Evolutionary conservation across 2,113 vertebrate species (phyloP).

Genomic region (Motacilla tschutschensis): DNA sequence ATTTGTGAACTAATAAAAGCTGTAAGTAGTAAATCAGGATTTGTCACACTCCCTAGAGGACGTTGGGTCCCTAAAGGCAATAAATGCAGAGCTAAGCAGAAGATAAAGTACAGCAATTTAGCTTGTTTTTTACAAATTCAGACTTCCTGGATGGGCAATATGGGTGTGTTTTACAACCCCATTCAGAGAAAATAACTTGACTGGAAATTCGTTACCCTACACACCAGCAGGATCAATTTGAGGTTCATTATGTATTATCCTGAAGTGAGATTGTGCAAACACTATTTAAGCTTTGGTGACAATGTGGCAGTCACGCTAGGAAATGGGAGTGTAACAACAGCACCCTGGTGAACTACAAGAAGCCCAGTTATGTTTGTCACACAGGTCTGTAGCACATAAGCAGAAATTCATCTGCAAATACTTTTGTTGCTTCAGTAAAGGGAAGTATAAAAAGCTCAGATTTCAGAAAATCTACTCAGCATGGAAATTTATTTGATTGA

Average conservation of each 20-base stretch:
- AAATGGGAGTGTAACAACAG: background rate
- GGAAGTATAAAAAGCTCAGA: background rate
- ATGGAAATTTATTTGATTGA: background rate
- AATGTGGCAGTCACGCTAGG: background rate
- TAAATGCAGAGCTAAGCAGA: constrained; percentile 16
- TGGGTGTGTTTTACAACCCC: constrained; percentile 10
- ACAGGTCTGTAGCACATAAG: background rate
- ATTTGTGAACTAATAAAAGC: background rate
- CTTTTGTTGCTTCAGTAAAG: background rate
- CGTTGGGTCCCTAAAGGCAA: constrained; percentile 12
- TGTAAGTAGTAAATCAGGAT: constrained; percentile 10
- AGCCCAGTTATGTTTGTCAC: background rate
- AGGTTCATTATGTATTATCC: background rate
- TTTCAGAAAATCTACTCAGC: background rate
- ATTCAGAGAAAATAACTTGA: constrained; percentile 3
- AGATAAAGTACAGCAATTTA: constrained; percentile 40
- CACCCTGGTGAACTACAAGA: background rate
- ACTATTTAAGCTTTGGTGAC: background rate
- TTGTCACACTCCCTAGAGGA: constrained; percentile 32
- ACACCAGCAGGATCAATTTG: background rate
- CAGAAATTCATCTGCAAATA: background rate
- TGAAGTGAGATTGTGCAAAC: constrained; percentile 14
- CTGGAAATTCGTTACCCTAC: constrained; percentile 9
- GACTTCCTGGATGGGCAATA: constrained; percentile 43
- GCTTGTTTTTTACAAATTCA: constrained; percentile 26